A percentile compares a stretch with the other conserved stretches of the same genome.
These are phyloP conservation scores for Pollenia labialis DNA, from an alignment of 2,888 invertebrate genomes.

Conservation along the genomic window DNA sequence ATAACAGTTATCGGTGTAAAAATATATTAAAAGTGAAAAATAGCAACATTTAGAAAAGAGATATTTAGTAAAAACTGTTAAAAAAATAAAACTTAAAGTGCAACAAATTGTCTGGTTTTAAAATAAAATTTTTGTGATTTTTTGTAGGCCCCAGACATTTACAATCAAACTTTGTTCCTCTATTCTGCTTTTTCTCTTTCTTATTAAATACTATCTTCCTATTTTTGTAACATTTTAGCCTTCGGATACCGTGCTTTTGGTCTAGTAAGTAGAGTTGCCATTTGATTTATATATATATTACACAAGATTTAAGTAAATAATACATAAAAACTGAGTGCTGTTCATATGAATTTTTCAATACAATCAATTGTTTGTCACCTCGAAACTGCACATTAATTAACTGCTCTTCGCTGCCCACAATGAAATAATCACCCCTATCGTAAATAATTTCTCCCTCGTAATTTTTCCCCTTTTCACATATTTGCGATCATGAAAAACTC, in stretches of 20 bases:
- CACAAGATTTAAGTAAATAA: neutral
- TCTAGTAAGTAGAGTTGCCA: conserved; percentile 60
- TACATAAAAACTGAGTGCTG: too few relatives aligned
- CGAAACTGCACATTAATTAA: too few relatives aligned
- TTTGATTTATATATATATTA: neutral
- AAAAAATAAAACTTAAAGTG: neutral
- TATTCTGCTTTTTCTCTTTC: conserved; percentile 10
- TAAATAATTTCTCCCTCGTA: too few relatives aligned
- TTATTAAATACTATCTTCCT: conserved; percentile 14
- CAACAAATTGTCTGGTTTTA: conserved; percentile 48
- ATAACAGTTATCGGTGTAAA: neutral
- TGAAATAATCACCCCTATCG: too few relatives aligned
- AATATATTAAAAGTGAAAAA: conserved; percentile 13
- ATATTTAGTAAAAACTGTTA: neutral
- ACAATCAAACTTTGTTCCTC: conserved; percentile 21
- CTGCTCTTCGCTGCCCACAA: too few relatives aligned
- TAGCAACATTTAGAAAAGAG: neutral
- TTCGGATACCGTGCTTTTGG: conserved; percentile 6
- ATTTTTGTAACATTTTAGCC: conserved; percentile 53
- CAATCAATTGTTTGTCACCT: too few relatives aligned
- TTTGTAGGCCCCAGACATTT: conserved; percentile 63
- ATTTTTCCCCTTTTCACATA: too few relatives aligned
- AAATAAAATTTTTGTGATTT: neutral
- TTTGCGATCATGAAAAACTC: too few relatives aligned
- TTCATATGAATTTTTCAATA: too few relatives aligned